Evolutionary conservation across 2,888 invertebrate species (phyloP), one percentile per base, ranked within the genome.

Genomic region (Toxonevra muliebris): DNA sequence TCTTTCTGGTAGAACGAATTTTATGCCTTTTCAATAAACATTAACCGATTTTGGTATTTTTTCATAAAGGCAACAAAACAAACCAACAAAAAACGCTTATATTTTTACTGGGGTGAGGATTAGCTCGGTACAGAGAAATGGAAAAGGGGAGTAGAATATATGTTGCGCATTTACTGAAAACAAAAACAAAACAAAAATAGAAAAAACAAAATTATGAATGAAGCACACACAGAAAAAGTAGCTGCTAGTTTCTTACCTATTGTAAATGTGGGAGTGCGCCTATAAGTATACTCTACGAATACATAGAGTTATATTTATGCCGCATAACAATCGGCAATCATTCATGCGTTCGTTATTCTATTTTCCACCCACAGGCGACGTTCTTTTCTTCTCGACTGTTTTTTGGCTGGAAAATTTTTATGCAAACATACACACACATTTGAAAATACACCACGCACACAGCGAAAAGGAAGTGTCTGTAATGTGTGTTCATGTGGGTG

Each of bases 1-100:
- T 84, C 80, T 81, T 84, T 85, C 84, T 85, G 83, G 82, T 84
- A 84, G 84, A 85, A 84, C 82, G 84, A 83, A 82, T 85, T 85
- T 85, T 84, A 85, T 85, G 83, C 83, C 81, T 85, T 84, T 85
- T 84, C 84, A 85, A 85, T 85, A 85, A 84, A 85, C 85, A 85
- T 85, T 84, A 84, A 82, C 82, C 84, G 85, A 84, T 84, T 84
- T 82, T 72, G 81, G 81, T 77, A 80, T 79, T 78, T 80, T 54
- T 64, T 72, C 80, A 61, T 57, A 68, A 68, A 64, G 53, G 43
- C 58, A 64, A 55, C 45, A 50, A 45, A 64, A 43, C 30, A 30
- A 30, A 30, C 50, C 17, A 30, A 20, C 57, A 53, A n/a, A 63
- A 54, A 63, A 41, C 53, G 53, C 41, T 63, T 54, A 63, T 8